phyloP scores from a whole-genome alignment of 35 echinoderm and acorn worm species.

The Diadema setosum region DNA sequence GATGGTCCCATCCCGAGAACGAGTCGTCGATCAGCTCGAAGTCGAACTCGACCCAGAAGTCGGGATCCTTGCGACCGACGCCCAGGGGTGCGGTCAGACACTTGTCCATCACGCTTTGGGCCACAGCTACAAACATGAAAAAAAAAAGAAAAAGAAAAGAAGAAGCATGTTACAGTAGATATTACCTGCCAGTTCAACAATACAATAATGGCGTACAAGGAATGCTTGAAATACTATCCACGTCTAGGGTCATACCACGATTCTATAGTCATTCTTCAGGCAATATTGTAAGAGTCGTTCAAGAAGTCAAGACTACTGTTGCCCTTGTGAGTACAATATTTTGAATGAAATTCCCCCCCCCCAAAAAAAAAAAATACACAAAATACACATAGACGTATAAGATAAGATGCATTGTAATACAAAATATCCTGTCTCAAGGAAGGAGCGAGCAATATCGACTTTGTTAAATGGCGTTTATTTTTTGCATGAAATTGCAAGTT shows the following conservation, averaged over 20 bases:
- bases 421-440: too few relatives aligned
- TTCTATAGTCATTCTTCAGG: background rate
- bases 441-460: too few relatives aligned
- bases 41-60: slow-evolving; percentile 1
- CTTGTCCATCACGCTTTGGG: background rate
- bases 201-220: background rate
- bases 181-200: background rate
- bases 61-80: background rate
- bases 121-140: background rate
- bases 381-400: too few relatives aligned
- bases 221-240: background rate
- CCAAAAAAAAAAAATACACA: too few relatives aligned
- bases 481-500: too few relatives aligned
- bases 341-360: background rate
- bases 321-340: background rate
- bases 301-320: background rate
- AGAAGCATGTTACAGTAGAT: background rate
- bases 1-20: background rate
- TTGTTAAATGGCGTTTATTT: too few relatives aligned
- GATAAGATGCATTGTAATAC: too few relatives aligned
- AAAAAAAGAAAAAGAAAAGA: background rate
- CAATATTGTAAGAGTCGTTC: background rate
- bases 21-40: background rate
- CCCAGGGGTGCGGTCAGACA: background rate
- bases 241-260: background rate